Evolutionary conservation across 2,888 invertebrate genomes (phyloP).

Genomic region (Galerucella nymphaeae): DNA sequence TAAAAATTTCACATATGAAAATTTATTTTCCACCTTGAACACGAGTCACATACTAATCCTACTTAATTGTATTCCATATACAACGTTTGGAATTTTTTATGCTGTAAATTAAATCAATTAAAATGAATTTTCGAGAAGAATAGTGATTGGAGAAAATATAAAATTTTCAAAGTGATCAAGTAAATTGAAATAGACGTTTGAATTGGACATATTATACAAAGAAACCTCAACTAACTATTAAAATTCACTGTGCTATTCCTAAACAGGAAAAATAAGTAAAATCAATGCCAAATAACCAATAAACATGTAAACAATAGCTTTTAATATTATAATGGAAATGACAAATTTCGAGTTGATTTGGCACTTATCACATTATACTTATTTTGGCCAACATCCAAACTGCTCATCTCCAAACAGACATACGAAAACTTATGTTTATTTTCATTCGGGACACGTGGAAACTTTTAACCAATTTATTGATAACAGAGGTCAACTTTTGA

Average conservation of each 20-base stretch:
- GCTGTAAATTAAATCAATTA: too few relatives aligned
- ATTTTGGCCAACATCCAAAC: conserved; percentile 31
- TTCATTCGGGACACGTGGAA: conserved; percentile 33
- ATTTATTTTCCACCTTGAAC: background rate
- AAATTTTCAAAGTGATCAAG: too few relatives aligned
- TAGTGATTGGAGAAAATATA: too few relatives aligned
- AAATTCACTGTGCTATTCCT: too few relatives aligned
- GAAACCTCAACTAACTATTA: too few relatives aligned
- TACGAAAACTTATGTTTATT: conserved; percentile 24
- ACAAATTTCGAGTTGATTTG: conserved; percentile 22
- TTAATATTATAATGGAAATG: conserved; percentile 15
- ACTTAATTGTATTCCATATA: background rate
- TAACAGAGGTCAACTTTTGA: conserved; percentile 37
- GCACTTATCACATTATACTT: conserved; percentile 21
- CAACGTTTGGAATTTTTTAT: background rate
- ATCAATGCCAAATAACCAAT: conserved; percentile 13
- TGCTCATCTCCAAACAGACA: conserved; percentile 19
- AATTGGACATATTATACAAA: too few relatives aligned
- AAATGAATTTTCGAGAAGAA: too few relatives aligned
- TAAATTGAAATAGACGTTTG: too few relatives aligned
- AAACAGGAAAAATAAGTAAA: too few relatives aligned
- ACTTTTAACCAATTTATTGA: conserved; percentile 35
- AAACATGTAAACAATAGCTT: conserved; percentile 24
- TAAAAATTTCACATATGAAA: too few relatives aligned
- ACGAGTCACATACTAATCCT: background rate